phyloP scores from a whole-genome alignment of 1,140 invertebrate genomes.

The Drosophila leontia region DNA sequence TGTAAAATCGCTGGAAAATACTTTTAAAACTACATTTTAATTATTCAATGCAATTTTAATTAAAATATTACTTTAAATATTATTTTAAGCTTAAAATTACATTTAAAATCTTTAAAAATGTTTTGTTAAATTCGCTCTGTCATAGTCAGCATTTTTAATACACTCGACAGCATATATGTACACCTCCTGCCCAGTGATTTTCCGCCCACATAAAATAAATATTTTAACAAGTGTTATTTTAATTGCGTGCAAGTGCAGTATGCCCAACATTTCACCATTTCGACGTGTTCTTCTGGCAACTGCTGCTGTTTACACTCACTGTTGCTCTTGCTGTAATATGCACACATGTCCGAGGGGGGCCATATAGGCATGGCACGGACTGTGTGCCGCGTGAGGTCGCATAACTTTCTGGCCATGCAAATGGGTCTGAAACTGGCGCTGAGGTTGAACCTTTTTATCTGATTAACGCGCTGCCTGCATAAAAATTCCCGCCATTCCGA shows the following conservation, averaged over 20 bases:
- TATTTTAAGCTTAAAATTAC: not conserved
- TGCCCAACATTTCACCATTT: conserved; percentile 49
- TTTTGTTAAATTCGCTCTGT: conserved; percentile 25
- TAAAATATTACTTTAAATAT: not conserved
- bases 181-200: not conserved
- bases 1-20: not conserved
- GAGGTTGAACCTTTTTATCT: conserved; percentile 65
- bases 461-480: conserved; percentile 65
- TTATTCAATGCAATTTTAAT: not conserved
- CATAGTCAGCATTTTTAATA: conserved; percentile 44
- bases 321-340: conserved; percentile 40
- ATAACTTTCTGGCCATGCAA: conserved; percentile 51
- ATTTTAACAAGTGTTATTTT: conserved; percentile 82
- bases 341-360: conserved; percentile 5
- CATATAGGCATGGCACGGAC: conserved; percentile 7
- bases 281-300: conserved; percentile 20
- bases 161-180: conserved; percentile 1
- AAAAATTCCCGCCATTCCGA: conserved; percentile 47
- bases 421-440: not conserved
- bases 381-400: conserved; percentile 51
- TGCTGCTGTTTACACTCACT: conserved; percentile 56
- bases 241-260: conserved; percentile 73
- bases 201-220: conserved; percentile 70
- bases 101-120: not conserved
- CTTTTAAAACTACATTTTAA: too few species aligned